Percentiles rank a stretch among this genome's conserved stretches.
These are phyloP conservation scores for Marisa cornuarietis DNA, from an alignment of 1,140 invertebrate species.

Conservation along the genomic window DNA sequence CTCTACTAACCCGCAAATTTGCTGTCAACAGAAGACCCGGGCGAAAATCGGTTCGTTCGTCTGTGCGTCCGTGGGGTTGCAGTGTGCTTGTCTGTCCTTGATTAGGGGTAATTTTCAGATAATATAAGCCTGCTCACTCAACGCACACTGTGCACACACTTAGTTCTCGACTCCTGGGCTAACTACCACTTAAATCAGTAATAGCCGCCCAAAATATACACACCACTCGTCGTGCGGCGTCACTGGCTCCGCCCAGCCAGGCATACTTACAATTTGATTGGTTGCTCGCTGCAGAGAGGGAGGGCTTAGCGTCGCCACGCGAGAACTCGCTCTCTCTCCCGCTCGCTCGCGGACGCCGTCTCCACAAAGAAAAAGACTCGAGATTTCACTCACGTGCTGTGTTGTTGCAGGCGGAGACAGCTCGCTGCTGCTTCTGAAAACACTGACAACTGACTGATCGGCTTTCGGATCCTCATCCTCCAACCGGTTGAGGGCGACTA, in stretches of 20 bases:
- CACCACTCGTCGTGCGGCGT: constrained; percentile 15
- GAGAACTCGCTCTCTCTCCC: not conserved
- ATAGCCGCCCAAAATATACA: constrained; percentile 23
- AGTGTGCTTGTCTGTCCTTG: constrained; percentile 21
- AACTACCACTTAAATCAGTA: constrained; percentile 24
- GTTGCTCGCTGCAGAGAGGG: constrained; percentile 3
- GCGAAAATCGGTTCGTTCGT: constrained; percentile 12
- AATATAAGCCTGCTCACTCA: constrained; percentile 30
- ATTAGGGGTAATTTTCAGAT: constrained; percentile 44
- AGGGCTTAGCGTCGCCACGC: not conserved
- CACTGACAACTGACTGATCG: too few relatives aligned
- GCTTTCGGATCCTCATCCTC: too few relatives aligned
- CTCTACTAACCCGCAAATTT: too few relatives aligned
- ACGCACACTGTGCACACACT: constrained; percentile 18
- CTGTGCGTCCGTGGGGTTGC: constrained; percentile 14
- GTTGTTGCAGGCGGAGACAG: too few relatives aligned
- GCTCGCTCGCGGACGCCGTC: not conserved
- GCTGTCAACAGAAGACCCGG: too few relatives aligned
- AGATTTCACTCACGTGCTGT: too few relatives aligned
- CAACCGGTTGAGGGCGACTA: too few relatives aligned
- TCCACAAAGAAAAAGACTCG: too few relatives aligned
- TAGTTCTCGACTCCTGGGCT: constrained; percentile 12
- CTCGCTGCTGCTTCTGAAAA: too few relatives aligned
- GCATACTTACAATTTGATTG: not conserved
- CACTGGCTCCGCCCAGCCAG: constrained; percentile 2